phyloP scores from a whole-genome alignment of 2,888 invertebrate genomes.

The Syritta pipiens region DNA sequence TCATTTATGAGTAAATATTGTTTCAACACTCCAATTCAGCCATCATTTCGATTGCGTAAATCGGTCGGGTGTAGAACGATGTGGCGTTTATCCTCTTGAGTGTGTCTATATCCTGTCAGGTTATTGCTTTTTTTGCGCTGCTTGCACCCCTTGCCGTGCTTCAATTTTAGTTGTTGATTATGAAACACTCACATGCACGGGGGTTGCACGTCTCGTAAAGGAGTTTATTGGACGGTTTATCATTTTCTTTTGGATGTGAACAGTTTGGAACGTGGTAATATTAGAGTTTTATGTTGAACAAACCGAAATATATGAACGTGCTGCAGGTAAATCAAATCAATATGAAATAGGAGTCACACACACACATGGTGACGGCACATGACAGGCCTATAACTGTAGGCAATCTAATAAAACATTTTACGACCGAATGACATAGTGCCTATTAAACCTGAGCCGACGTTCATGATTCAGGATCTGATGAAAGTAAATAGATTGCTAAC shows the following conservation, averaged over 20 bases:
- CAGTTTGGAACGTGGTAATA: conserved; percentile 18
- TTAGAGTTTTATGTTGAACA: conserved; percentile 39
- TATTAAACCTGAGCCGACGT: conserved; percentile 32
- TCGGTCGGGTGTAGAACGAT: background rate
- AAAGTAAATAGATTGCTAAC: too few relatives aligned
- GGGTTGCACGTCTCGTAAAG: background rate
- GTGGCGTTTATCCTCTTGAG: background rate
- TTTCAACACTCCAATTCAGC: conserved; percentile 45
- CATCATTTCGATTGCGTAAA: background rate
- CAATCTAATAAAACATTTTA: conserved; percentile 48
- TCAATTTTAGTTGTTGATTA: conserved; percentile 45
- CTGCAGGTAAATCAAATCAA: conserved; percentile 40
- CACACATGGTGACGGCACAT: background rate
- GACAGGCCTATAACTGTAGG: conserved; percentile 18
- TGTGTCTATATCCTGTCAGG: conserved; percentile 20
- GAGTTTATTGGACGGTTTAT: conserved; percentile 53
- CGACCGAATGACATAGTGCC: conserved; percentile 34
- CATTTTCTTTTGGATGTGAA: conserved; percentile 21
- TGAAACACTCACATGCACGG: conserved; percentile 24
- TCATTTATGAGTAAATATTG: conserved; percentile 63
- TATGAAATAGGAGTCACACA: conserved; percentile 17
- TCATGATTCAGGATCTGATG: conserved; percentile 9
- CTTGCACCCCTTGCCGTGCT: background rate
- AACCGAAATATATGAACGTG: conserved; percentile 31
- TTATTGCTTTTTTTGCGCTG: conserved; percentile 10